Percentiles rank a stretch among this genome's conserved stretches.
Conservation (phyloP, 2,113 vertebrate genomes). For the Edolisoma coerulescens region DNA sequence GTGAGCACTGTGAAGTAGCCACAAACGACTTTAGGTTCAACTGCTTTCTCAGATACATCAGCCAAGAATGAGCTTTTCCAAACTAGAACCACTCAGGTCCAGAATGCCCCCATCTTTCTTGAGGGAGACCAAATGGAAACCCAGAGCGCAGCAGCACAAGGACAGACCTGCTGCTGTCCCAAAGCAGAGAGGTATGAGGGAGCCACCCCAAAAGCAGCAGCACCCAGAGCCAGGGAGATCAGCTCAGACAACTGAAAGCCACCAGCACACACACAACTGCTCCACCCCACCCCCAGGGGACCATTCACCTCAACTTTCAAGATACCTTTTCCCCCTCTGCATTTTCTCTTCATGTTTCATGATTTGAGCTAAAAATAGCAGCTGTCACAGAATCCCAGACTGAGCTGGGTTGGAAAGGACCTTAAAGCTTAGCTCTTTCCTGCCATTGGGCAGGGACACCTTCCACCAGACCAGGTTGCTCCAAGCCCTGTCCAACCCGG, state of each 20-base stretch:
- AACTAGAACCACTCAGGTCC: not conserved
- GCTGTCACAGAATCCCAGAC: not conserved
- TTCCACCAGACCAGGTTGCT: accelerated
- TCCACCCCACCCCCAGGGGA: not conserved
- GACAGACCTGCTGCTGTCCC: not conserved
- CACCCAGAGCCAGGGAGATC: not conserved
- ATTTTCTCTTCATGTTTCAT: not conserved
- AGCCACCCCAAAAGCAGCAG: not conserved
- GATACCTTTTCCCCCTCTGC: not conserved
- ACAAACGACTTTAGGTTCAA: accelerated
- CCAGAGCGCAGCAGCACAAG: accelerated
- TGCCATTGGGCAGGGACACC: not conserved
- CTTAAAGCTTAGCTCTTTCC: not conserved
- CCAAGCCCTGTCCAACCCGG: not conserved
- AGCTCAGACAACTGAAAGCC: not conserved
- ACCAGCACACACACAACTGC: not conserved
- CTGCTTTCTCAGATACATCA: not conserved
- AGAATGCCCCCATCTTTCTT: not conserved
- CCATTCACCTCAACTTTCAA: not conserved
- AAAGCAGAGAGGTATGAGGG: not conserved
- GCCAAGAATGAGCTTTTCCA: not conserved
- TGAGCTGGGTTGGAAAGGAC: not conserved
- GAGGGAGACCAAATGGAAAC: not conserved
- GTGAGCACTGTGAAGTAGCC: accelerated
- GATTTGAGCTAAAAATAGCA: not conserved